Evolutionary conservation across 1,140 invertebrate species (phyloP).

Genomic region (Procambarus virginalis): DNA sequence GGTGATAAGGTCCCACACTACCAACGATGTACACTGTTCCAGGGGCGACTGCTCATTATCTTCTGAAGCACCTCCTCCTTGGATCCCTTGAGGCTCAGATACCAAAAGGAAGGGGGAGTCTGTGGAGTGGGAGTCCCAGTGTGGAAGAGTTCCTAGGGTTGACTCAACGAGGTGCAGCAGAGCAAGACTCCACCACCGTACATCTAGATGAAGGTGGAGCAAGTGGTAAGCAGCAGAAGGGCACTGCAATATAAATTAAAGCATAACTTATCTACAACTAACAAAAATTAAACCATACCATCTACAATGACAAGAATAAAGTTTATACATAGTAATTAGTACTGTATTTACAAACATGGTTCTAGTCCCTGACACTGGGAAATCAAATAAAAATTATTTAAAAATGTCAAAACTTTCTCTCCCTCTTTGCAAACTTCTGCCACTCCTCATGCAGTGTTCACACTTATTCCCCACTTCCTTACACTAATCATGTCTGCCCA

Average conservation of each 20-base stretch:
- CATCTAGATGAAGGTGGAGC: constrained; percentile 71
- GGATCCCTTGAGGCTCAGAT: constrained; percentile 25
- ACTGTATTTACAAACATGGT: no score
- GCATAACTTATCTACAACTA: no score
- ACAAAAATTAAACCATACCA: no score
- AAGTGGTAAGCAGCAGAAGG: constrained; percentile 70
- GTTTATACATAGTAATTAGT: no score
- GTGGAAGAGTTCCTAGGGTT: constrained; percentile 18
- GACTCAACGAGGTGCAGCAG: constrained; percentile 56
- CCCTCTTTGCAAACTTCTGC: no score
- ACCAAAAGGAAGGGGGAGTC: constrained; percentile 12
- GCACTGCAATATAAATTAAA: constrained; percentile 67
- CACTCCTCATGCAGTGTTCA: no score
- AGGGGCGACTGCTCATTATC: constrained; percentile 27
- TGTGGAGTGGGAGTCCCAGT: not conserved
- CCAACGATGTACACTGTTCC: constrained; percentile 59
- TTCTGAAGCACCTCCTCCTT: constrained; percentile 18
- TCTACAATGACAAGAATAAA: no score
- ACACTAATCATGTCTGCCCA: no score
- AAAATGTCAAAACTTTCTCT: no score
- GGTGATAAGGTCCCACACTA: constrained; percentile 56
- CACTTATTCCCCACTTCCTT: no score
- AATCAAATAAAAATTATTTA: no score
- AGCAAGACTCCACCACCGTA: constrained; percentile 71
- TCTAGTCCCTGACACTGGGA: no score